Percentiles rank a stretch among this genome's conserved stretches.
phyloP scores from a whole-genome alignment of 2,888 invertebrate species.

The Nephrotoma flavescens region DNA sequence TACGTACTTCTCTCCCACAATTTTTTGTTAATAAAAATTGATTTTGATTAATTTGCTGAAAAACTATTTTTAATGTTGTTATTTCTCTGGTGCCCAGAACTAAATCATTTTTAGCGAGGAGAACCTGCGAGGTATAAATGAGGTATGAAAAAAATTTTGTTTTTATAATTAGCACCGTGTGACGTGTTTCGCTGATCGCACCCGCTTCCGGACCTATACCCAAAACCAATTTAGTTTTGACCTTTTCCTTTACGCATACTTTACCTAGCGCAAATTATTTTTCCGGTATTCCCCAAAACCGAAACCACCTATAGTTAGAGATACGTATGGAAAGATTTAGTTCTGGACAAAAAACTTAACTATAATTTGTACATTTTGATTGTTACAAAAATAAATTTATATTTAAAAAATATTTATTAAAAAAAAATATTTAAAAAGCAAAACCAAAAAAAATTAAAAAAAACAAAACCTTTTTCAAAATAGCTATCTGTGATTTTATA shows the following conservation, averaged over 20 bases:
- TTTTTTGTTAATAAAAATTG: background rate
- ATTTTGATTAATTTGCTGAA: background rate
- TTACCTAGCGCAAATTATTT: background rate
- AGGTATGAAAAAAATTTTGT: background rate
- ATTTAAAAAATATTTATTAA: background rate
- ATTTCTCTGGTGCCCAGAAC: background rate
- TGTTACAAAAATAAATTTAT: background rate
- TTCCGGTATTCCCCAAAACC: background rate
- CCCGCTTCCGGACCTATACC: background rate
- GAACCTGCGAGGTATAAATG: background rate
- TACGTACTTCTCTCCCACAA: background rate
- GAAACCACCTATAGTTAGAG: background rate
- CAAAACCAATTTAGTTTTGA: background rate
- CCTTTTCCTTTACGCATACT: background rate
- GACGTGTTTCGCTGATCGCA: background rate
- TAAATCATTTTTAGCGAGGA: background rate
- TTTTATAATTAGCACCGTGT: background rate
- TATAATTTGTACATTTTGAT: background rate
- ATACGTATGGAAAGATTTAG: background rate
- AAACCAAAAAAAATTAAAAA: background rate
- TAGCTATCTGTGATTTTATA: conserved; percentile 1
- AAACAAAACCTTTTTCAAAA: background rate
- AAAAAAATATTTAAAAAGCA: background rate
- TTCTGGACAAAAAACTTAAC: background rate
- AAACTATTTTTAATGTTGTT: background rate